Base-by-base conservation (phyloP, 2,113 vertebrate species). In the Platichthys flesus region DNA sequence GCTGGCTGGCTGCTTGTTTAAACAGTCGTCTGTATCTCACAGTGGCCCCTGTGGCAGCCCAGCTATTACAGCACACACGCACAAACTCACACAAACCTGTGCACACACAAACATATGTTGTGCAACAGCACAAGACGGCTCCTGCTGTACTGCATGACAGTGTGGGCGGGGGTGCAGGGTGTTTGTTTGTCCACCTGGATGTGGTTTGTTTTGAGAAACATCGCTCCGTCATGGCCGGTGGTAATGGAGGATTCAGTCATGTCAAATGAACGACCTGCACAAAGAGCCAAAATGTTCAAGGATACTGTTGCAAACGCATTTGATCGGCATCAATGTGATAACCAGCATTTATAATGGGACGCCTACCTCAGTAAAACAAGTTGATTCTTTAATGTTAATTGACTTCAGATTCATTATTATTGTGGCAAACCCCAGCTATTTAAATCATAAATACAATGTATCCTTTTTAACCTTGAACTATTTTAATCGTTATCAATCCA, bases 101-200 rank as follows among this genome's bases (percentile, higher is more conserved):
- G 28, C 57, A 52, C 20, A 52, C 55, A 72, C 67, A 65, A n/a
- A 49, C 31, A 26, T 6, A 52, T 57, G 60, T 74, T 87, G 63
- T 74, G 61, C 71, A 90, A 82, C 59, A 64, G 70, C 68, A 64
- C 51, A 73, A 71, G 62, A 52, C 26, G 40, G 71, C 65, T 83
- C 56, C 31, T 13, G 23, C 45, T 37, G 40, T 55, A 35, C 63
- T 59, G 75, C 60, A 51, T 26, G 57, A 5, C 66, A 2, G 62
- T 63, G 24, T 26, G 67, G 62, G 68, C 31, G 31, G 75, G 63
- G 26, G 68, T 72, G 68, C 79, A 71, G 63, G 9, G 31, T 90
- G 86, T 83, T 86, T 93, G 91, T 93, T 93, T 93, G 93, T 90
- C 85, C 92, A 94, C 90, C 93, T 94, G 92, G 91, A 84, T 74